Evolutionary conservation across 2,888 invertebrate genomes (phyloP), one percentile per base, ranked within the genome.

Genomic region (Leuctra nigra): DNA sequence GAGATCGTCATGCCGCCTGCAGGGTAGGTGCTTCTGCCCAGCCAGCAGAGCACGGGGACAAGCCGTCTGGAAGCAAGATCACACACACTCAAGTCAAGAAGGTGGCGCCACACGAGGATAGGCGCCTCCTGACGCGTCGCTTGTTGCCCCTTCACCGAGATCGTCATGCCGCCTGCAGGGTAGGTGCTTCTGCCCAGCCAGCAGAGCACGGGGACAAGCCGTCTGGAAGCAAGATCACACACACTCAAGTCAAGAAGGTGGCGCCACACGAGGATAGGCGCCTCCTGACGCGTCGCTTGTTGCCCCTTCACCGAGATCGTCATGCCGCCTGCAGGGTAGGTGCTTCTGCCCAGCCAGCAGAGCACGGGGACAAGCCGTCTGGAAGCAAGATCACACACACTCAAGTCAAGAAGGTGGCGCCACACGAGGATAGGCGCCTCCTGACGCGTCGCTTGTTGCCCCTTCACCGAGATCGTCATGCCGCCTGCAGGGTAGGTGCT

Each of bases 351-450:
- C 73, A 87, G 77, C 72, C 81, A 78, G 73, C 86, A 85, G 72
- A 87, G 80, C 67, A 84, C 71, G 65, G 83, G 80, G 68, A 73
- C 71, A 63, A 74, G 69, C 64, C 72, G 70, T 64, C 73, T 74
- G 29, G 29, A 29, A 7, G 6, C 29, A 29, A 81, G 58, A 91
- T 84, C 66, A 91, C 87, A 65, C 88, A 82, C 62, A 94, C 79
- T 96, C 96, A 74, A 91, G 86, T 81, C 87, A 93, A 58, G 88
- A 85, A 36, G 94, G 96, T 2, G 95, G 95, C 3, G 92, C 94
- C 80, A 56, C 86, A 69, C 68, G 69, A 77, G 70, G 72, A 77
- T 69, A 2, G 76, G 74, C 13, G 77, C 77, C 55, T 75, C 75
- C 47, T 75, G 78, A 54, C 78, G 63, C 14, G 75, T 69, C 18